Conservation (phyloP, 2,888 invertebrate genomes). For the Thumatha senex region DNA sequence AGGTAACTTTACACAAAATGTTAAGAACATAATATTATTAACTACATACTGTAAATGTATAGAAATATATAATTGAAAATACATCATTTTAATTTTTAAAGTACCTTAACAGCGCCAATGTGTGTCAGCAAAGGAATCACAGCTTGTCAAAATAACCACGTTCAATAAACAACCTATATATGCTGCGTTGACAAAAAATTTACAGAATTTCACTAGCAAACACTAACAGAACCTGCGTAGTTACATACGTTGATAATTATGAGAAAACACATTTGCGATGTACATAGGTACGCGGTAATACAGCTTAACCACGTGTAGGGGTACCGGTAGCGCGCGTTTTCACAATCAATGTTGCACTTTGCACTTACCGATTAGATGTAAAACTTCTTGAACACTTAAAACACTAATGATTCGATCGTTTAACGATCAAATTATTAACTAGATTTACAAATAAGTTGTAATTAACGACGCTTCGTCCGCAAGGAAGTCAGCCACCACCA, state of each 20-base stretch:
- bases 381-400: constrained; percentile 79
- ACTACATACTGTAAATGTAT: too few relatives aligned
- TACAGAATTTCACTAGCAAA: constrained; percentile 44
- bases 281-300: constrained; percentile 59
- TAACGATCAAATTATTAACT: constrained; percentile 61
- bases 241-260: constrained; percentile 43
- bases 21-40: not conserved
- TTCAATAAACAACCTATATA: constrained; percentile 75
- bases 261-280: constrained; percentile 57
- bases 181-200: constrained; percentile 47
- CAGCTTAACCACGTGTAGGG: constrained; percentile 76
- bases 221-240: constrained; percentile 38
- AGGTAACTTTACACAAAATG: constrained; percentile 8
- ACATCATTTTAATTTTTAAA: constrained; percentile 23
- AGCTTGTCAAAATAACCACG: constrained; percentile 77
- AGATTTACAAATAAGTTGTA: constrained; percentile 69
- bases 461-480: constrained; percentile 79
- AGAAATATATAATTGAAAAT: too few relatives aligned
- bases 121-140: constrained; percentile 64
- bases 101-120: constrained; percentile 57
- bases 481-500: constrained; percentile 84
- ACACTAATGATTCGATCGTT: constrained; percentile 71
- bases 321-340: constrained; percentile 77
- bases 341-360: constrained; percentile 62
- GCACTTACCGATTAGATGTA: constrained; percentile 77